Percentiles rank a stretch among this genome's conserved stretches.
These are phyloP conservation scores for Dasypogon diadema DNA, from an alignment of 2,888 invertebrate species.

Conservation along the genomic window DNA sequence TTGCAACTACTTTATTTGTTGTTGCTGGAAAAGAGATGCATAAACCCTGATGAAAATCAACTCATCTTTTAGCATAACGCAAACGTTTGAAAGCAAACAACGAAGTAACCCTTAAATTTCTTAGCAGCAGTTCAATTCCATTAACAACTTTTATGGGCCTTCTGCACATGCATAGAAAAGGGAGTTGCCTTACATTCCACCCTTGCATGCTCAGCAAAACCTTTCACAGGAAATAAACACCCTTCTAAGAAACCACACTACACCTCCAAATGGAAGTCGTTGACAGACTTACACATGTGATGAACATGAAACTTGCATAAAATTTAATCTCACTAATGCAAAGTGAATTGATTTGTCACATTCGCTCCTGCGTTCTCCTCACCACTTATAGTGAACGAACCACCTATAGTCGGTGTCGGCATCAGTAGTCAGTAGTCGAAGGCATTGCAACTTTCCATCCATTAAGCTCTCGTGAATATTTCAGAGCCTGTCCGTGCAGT, in stretches of 20 bases:
- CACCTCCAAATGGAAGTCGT: slow-evolving; percentile 5
- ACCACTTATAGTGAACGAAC: no score
- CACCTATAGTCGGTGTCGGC: not conserved
- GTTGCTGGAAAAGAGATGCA: no score
- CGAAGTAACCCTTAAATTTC: no score
- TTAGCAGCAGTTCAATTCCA: not conserved
- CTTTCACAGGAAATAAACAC: not conserved
- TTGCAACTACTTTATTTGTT: no score
- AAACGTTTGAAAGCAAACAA: no score
- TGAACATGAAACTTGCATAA: slow-evolving; percentile 53
- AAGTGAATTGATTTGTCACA: slow-evolving; percentile 56
- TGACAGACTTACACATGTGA: slow-evolving; percentile 50
- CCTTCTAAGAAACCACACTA: not conserved
- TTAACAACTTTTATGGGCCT: not conserved
- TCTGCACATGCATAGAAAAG: not conserved
- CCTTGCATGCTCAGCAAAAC: not conserved
- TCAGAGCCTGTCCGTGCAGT: slow-evolving; percentile 21
- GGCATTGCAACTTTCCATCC: slow-evolving; percentile 49
- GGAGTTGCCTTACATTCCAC: not conserved
- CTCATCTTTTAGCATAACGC: no score
- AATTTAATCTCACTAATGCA: slow-evolving; percentile 54
- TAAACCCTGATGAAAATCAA: no score
- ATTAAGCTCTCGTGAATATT: slow-evolving; percentile 50
- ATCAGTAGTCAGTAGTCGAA: not conserved
- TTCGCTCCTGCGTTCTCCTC: slow-evolving; percentile 39